These are phyloP conservation scores for Pseudorasbora parva DNA, from an alignment of 2,113 vertebrate species.

Conservation along the genomic window DNA sequence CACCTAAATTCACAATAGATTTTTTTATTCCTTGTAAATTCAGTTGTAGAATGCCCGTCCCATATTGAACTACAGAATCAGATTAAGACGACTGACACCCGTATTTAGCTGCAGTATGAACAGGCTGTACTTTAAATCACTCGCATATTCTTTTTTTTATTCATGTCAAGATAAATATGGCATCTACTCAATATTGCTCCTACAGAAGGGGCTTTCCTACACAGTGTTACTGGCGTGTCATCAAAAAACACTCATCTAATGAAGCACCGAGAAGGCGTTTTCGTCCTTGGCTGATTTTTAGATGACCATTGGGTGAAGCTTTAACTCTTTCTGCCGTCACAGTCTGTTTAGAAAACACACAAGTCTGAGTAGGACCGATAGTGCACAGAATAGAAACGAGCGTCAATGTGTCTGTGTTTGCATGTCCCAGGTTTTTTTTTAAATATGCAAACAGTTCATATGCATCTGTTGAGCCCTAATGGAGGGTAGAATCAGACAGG, in stretches of 20 bases:
- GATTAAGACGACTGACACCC: background rate
- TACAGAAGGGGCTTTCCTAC: slow-evolving; percentile 9
- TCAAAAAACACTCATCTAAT: background rate
- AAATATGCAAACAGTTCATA: slow-evolving; percentile 6
- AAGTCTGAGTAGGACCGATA: background rate
- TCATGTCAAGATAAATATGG: background rate
- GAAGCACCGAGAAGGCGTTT: background rate
- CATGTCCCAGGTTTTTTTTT: background rate
- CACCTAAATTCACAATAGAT: background rate
- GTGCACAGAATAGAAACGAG: background rate
- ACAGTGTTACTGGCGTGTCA: slow-evolving; percentile 34
- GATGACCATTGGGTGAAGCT: background rate
- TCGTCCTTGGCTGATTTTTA: slow-evolving; percentile 36
- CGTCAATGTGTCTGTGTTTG: slow-evolving; percentile 10
- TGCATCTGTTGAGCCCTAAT: slow-evolving; percentile 23
- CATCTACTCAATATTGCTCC: background rate
- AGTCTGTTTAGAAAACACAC: background rate
- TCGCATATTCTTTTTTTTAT: background rate
- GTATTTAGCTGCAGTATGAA: background rate
- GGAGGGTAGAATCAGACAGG: slow-evolving; percentile 36
- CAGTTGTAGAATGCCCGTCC: background rate
- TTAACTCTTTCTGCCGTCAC: background rate
- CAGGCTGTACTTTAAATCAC: background rate
- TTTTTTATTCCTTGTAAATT: background rate
- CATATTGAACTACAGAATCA: background rate